Percentiles rank a stretch among this genome's conserved stretches.
phyloP scores from a whole-genome alignment of 1,140 invertebrate genomes.

The Lithobius niger region DNA sequence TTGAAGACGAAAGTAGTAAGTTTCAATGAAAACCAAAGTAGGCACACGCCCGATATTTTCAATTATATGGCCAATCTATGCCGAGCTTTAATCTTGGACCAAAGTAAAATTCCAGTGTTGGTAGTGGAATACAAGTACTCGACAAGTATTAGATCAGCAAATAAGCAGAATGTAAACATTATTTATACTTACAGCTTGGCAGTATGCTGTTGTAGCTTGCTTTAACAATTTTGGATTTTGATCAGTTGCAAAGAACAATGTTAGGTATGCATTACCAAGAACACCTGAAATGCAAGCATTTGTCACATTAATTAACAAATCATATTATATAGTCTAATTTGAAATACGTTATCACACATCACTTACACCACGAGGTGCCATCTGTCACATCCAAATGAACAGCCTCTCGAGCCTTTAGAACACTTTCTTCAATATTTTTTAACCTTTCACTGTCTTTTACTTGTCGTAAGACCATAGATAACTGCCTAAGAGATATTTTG shows the following conservation, averaged over 20 bases:
- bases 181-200: conserved; percentile 6
- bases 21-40: too few relatives aligned
- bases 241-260: not conserved
- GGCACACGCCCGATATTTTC: too few relatives aligned
- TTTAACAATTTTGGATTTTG: conserved; percentile 8
- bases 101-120: too few relatives aligned
- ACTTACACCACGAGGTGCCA: conserved; percentile 56
- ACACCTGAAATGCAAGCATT: too few relatives aligned
- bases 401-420: conserved; percentile 69
- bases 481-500: conserved; percentile 59
- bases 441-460: conserved; percentile 44
- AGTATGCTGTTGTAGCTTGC: not conserved
- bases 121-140: too few relatives aligned
- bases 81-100: too few relatives aligned
- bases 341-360: too few relatives aligned
- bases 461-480: conserved; percentile 71
- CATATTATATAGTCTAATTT: too few relatives aligned
- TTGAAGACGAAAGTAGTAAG: too few relatives aligned
- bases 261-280: conserved; percentile 7
- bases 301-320: not conserved
- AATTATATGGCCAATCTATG: too few relatives aligned
- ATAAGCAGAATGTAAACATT: too few relatives aligned
- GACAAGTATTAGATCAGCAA: too few relatives aligned
- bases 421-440: conserved; percentile 51
- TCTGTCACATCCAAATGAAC: conserved; percentile 64